Evolutionary conservation across 2,797 vertebrate genomes (phyloP), one percentile per base, ranked within the genome.

Genomic region (Chelonia mydas): DNA sequence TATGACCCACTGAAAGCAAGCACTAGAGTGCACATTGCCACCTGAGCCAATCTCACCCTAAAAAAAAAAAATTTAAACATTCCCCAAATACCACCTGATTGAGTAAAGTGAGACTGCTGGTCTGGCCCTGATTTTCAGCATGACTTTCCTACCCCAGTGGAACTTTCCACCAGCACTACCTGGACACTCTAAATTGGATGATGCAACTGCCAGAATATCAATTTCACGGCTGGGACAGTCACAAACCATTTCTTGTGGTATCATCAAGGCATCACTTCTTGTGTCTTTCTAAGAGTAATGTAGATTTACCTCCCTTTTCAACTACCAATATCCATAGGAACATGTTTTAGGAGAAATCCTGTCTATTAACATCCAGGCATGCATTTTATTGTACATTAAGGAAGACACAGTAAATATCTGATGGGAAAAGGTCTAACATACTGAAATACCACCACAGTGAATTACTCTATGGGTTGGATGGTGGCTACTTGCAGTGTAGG

Each of bases 61-160:
- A 92, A 90, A 37, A 49, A 33, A 86, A 82, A 53, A 51, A 51
- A 51, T 19, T 19, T 17, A 17, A 53, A 51, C 7, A 53, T 53
- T 81, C 23, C 83, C 68, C 53, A 85, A 57, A 88, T 25, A 94
- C 61, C 93, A 94, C 89, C 79, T 93, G 51, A 16, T 93, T 59
- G 89, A 86, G 92, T 11, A 74, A 21, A 1, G 0, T 59, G 50
- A 92, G 93, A 92, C 4, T 90, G 76, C 28, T 87, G 41, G 27
- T 85, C 79, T 21, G n/a, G 68, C 80, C 78, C 79, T 55, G 8
- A 68, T 89, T 90, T 90, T 86, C 19, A 83, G 28, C 6, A 12
- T 21, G 28, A 41, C 17, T 88, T 86, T 90, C 61, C 61, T n/a
- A 65, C 15, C 13, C n/a, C 33, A n/a, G 33, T n/a, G 8, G 33